Conservation (phyloP, 2,113 vertebrate species). For the Anser cygnoides region DNA sequence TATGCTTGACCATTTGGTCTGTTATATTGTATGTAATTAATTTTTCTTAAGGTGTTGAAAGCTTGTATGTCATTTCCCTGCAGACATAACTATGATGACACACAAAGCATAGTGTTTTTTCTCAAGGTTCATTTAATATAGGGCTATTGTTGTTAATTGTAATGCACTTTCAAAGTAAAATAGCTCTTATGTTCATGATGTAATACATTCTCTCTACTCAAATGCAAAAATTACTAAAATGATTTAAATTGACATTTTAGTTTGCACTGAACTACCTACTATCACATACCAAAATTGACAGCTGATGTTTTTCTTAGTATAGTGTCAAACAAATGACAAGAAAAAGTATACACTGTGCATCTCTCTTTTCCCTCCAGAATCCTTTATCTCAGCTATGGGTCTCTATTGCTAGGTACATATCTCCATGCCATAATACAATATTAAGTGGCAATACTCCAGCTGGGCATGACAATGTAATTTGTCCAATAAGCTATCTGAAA, state of each 20-base stretch:
- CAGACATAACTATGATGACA: conserved; percentile 29
- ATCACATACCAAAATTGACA: not conserved
- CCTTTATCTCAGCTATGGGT: not conserved
- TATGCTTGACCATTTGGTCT: conserved; percentile 70
- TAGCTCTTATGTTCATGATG: conserved; percentile 24
- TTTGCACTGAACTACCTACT: conserved; percentile 35
- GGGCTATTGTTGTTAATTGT: conserved; percentile 41
- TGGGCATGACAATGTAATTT: not conserved
- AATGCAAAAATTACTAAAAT: conserved; percentile 30
- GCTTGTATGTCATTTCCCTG: conserved; percentile 26
- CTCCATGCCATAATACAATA: not conserved
- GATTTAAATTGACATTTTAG: conserved; percentile 34
- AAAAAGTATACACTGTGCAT: not conserved
- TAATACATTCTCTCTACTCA: conserved; percentile 30
- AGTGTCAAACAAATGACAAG: not conserved
- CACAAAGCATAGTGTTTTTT: not conserved
- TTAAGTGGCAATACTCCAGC: not conserved
- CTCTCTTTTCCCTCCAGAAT: not conserved
- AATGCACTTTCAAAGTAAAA: conserved; percentile 52
- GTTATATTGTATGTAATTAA: conserved; percentile 41
- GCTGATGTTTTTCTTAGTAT: not conserved
- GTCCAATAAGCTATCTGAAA: not conserved
- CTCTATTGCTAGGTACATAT: not conserved
- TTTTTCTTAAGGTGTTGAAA: conserved; percentile 67
- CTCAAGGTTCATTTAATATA: conserved; percentile 39